Conservation (phyloP, 2,888 invertebrate species). For the Harmothoe impar region DNA sequence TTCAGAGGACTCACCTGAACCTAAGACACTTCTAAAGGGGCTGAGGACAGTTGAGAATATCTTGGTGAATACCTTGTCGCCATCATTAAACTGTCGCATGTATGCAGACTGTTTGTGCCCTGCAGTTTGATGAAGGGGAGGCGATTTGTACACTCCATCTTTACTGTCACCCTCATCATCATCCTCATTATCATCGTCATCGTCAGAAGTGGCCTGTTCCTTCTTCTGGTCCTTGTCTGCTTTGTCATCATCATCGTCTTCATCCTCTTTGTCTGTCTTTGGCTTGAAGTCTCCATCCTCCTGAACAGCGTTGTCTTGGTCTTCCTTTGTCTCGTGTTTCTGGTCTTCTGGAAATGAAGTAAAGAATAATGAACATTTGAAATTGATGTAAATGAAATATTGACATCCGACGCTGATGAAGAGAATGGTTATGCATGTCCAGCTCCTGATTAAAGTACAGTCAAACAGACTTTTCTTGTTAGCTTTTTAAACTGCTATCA, state of each 20-base stretch:
- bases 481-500: too few species aligned
- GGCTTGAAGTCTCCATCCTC: constrained; percentile 54
- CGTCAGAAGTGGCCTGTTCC: neutral
- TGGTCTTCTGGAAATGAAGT: neutral
- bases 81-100: constrained; percentile 37
- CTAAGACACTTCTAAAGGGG: neutral
- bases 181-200: constrained; percentile 36
- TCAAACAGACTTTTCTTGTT: too few species aligned
- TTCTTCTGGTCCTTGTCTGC: constrained; percentile 25
- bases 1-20: neutral
- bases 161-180: constrained; percentile 48
- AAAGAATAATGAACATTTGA: neutral
- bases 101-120: constrained; percentile 9
- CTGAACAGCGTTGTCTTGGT: neutral
- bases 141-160: constrained; percentile 34
- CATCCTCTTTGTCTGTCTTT: constrained; percentile 33
- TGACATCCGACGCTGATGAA: too few species aligned
- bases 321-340: neutral
- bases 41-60: neutral
- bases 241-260: constrained; percentile 49
- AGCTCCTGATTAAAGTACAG: too few species aligned
- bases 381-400: too few species aligned
- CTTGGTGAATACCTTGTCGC: constrained; percentile 22
- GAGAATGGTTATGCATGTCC: too few species aligned
- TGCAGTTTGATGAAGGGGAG: neutral